Base-by-base conservation (phyloP, 2,888 invertebrate species). In the Ceramica pisi region DNA sequence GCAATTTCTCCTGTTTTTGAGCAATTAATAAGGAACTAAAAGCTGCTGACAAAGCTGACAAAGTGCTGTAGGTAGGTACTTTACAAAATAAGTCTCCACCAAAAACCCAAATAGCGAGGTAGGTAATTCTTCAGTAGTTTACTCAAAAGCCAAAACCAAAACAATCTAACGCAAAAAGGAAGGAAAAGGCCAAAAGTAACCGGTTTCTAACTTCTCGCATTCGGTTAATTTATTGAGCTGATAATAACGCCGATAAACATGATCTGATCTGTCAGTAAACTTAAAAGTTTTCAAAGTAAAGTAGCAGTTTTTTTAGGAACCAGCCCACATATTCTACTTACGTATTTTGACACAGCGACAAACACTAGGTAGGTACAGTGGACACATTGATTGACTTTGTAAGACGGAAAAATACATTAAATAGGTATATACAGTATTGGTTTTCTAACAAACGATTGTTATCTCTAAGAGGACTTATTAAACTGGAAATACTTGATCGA, bases 281-380 rank as follows among this genome's bases (percentile, higher is more conserved):
- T 72, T 31, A 63, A 71, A 26, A 38, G 48, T 63, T 59, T 60
- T 38, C 59, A 23, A 72, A 78, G 48, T 46, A 60, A 31, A 56
- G 44, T 79, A 74, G 46, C 19, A 57, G 31, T 19, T 56, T 41
- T 35, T 73, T 56, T 72, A 26, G 26, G 14, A 59, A 26, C 21
- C 19, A 21, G 16, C 50, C 19, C 35, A 44, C 35, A n/a, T n/a
- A n/a, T n/a, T 50, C 21, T 14, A 75, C 51, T 53, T 56, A 48
- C 16, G 48, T 69, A 50, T 26, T 65, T 67, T 46, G 19, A 53
- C 21, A 77, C 41, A 55, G 35, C 14, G 19, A 48, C 53, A 41
- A 41, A 65, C 16, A 38, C 38, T 2, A 31, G 31, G 6, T 31
- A 31, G 6, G 6, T 3, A 38, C 38, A 68, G n/a, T 23, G 9